phyloP scores from a whole-genome alignment of 2,113 vertebrate species.

The Burhinus bistriatus region DNA sequence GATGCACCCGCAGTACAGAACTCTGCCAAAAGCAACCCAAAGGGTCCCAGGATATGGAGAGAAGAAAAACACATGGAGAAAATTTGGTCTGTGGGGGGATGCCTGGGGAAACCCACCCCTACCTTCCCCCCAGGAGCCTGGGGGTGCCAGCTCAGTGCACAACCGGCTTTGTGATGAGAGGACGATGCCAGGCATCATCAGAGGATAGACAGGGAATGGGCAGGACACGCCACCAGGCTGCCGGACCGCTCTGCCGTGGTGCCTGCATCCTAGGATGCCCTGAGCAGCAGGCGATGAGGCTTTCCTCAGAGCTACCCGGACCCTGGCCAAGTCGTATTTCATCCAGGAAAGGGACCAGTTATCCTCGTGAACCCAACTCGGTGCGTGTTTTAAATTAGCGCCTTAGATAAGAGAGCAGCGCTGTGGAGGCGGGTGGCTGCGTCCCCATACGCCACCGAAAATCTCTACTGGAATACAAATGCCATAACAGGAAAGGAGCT shows the following conservation, averaged over 20 bases:
- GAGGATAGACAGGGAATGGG: background rate
- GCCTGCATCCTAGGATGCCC: background rate
- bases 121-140: background rate
- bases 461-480: background rate
- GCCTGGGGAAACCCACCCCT: background rate
- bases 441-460: background rate
- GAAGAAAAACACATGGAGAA: background rate
- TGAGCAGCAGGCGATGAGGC: background rate
- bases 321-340: background rate
- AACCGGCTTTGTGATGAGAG: background rate
- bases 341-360: background rate
- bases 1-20: background rate
- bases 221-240: rapidly evolving
- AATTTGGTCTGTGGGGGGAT: too few relatives aligned
- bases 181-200: rapidly evolving
- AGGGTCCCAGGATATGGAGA: background rate
- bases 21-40: background rate
- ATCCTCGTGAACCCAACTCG: background rate
- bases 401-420: background rate
- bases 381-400: background rate
- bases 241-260: rapidly evolving
- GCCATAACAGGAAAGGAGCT: background rate
- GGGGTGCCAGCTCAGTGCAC: background rate
- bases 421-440: background rate
- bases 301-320: background rate